phyloP scores from a whole-genome alignment of 2,888 invertebrate species.

The Torymus auratus region DNA sequence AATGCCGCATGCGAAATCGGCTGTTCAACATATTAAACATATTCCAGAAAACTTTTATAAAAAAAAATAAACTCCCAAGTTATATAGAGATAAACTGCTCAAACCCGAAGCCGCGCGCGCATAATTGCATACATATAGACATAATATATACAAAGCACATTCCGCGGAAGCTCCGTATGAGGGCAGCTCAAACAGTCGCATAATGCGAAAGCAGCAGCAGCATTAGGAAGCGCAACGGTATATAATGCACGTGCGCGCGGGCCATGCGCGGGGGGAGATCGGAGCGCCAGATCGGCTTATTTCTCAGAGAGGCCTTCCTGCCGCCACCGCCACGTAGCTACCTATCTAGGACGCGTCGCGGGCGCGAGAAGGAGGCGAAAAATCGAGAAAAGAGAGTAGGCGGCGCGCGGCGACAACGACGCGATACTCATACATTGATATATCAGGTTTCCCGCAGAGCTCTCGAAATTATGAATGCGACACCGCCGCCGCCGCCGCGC shows the following conservation, averaged over 20 bases:
- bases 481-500: background rate
- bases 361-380: background rate
- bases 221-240: background rate
- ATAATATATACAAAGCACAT: background rate
- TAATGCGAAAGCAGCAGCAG: background rate
- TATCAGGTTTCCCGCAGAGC: conserved; percentile 16
- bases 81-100: no score
- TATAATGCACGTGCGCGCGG: background rate
- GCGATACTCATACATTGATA: conserved; percentile 10
- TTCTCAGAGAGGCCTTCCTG: conserved; percentile 23
- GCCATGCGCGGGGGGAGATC: conserved; percentile 19
- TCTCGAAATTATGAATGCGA: conserved; percentile 38
- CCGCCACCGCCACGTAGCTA: no score
- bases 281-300: conserved; percentile 44
- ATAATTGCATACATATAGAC: no score
- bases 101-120: no score
- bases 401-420: background rate
- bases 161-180: conserved; percentile 4
- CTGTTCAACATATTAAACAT: no score
- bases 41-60: no score
- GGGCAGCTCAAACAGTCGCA: background rate
- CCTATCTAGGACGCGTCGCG: no score
- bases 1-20: no score
- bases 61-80: no score
- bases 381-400: background rate